Conservation (phyloP, 2,888 invertebrate genomes). For the Baronia brevicornis region DNA sequence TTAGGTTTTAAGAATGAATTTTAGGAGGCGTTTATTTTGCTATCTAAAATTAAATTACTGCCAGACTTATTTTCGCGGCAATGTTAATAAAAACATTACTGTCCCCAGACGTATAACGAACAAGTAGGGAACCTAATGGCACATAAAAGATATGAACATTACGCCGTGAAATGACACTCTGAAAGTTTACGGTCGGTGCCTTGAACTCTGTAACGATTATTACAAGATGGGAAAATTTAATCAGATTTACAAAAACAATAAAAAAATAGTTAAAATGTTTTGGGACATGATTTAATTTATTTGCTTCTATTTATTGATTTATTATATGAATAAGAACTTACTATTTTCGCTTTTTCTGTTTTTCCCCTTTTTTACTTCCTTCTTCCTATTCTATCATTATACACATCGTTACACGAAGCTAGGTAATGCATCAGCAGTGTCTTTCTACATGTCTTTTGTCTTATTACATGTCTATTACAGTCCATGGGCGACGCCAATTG, state of each 20-base stretch:
- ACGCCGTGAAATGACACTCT: conserved; percentile 41
- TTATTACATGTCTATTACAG: too few relatives aligned
- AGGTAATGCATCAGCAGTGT: too few relatives aligned
- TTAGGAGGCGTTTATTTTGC: not conserved
- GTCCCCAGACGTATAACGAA: conserved; percentile 39
- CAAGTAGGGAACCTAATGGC: conserved; percentile 42
- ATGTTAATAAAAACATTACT: conserved; percentile 47
- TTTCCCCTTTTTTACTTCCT: too few relatives aligned
- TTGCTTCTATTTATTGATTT: too few relatives aligned
- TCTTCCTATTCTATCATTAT: too few relatives aligned
- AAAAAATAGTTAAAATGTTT: conserved; percentile 4
- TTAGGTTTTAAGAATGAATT: conserved; percentile 19
- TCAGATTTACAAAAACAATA: conserved; percentile 14
- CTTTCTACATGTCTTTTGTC: too few relatives aligned
- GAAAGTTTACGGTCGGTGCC: conserved; percentile 41
- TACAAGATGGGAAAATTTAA: conserved; percentile 20
- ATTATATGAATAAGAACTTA: too few relatives aligned
- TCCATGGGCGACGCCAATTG: too few relatives aligned
- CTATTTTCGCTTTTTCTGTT: too few relatives aligned
- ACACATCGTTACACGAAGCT: too few relatives aligned
- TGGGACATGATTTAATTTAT: conserved; percentile 1
- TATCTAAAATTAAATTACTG: conserved; percentile 25
- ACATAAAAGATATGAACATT: conserved; percentile 54
- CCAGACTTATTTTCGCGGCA: conserved; percentile 36
- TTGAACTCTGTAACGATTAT: conserved; percentile 24